These are phyloP conservation scores for Simalia tracyae DNA, from an alignment of 2,797 vertebrate genomes.

Conservation along the genomic window DNA sequence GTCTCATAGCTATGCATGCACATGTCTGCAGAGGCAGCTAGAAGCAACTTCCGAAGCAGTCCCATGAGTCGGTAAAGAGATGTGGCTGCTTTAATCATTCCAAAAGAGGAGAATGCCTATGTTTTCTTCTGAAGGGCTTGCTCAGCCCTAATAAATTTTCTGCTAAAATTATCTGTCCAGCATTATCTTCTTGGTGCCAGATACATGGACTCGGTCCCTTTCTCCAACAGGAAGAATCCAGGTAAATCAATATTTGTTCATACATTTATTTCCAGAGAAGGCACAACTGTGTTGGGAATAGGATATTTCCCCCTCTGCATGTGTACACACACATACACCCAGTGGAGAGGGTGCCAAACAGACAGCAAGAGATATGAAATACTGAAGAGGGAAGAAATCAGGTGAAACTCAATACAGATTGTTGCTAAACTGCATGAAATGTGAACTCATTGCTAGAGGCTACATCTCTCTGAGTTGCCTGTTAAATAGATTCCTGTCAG, in stretches of 20 bases:
- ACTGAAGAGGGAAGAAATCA: constrained; percentile 52
- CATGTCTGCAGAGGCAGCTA: not conserved
- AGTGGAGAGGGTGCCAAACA: constrained; percentile 42
- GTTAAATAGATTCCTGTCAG: constrained; percentile 63
- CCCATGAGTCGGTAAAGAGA: not conserved
- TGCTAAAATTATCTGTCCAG: not conserved
- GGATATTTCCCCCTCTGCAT: not conserved
- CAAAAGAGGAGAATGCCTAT: not conserved
- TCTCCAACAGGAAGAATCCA: not conserved
- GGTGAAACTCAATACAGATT: constrained; percentile 53
- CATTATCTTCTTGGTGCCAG: not conserved
- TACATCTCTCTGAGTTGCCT: constrained; percentile 65
- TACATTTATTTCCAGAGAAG: not conserved
- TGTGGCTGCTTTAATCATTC: not conserved
- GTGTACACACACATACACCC: constrained; percentile 30
- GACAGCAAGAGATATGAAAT: constrained; percentile 41
- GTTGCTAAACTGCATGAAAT: constrained; percentile 53
- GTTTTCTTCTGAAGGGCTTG: not conserved
- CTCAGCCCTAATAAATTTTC: not conserved
- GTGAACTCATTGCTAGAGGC: constrained; percentile 54
- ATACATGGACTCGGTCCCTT: not conserved
- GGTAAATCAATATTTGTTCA: not conserved
- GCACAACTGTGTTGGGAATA: constrained; percentile 12
- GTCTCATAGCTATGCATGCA: not conserved
- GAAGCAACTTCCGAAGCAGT: not conserved